A percentile compares a stretch with the other conserved stretches of the same genome.
phyloP scores from a whole-genome alignment of 2,888 invertebrate genomes.

The Muschampia plurimacula region DNA sequence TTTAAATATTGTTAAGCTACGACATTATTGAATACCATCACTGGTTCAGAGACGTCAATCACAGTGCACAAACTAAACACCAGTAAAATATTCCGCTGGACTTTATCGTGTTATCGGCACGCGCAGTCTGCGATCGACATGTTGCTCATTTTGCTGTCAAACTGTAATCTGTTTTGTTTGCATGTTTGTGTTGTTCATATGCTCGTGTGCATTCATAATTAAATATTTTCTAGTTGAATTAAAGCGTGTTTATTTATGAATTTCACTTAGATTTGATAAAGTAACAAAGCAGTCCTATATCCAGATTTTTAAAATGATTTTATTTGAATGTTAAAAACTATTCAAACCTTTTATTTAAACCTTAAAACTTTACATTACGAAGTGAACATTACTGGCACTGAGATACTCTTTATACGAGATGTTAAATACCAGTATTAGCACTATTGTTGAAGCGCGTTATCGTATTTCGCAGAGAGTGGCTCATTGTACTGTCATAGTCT shows the following conservation, averaged over 20 bases:
- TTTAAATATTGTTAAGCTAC: not conserved
- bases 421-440: not conserved
- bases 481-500: not conserved
- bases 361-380: no score
- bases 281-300: no score
- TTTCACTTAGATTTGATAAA: no score
- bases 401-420: not conserved
- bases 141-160: conserved; percentile 32
- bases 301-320: no score
- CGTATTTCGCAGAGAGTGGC: not conserved
- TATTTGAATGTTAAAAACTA: no score
- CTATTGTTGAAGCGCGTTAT: not conserved
- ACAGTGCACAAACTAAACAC: conserved; percentile 1
- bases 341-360: no score
- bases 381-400: no score
- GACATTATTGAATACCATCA: not conserved
- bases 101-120: conserved; percentile 39
- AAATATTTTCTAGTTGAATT: not conserved
- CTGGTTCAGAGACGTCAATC: conserved; percentile 1
- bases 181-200: not conserved
- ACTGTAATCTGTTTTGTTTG: conserved; percentile 28
- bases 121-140: conserved; percentile 11
- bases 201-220: not conserved
- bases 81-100: conserved; percentile 21
- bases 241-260: no score